A percentile compares a stretch with the other conserved stretches of the same genome.
Evolutionary conservation across 2,113 vertebrate genomes (phyloP).

Genomic region (Hippocampus zosterae): DNA sequence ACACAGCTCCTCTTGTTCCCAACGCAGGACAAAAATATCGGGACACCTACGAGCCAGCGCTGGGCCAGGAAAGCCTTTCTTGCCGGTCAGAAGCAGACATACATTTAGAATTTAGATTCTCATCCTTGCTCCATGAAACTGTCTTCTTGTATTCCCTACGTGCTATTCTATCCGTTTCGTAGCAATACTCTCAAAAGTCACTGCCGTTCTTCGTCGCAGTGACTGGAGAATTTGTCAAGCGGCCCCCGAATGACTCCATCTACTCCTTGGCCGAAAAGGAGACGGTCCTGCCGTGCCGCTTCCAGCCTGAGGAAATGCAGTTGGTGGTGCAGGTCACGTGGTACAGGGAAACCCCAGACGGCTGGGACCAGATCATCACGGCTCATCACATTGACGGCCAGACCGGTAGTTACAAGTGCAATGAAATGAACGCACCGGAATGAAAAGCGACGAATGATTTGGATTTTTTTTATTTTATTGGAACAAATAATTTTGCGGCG

Average conservation of each 20-base stretch:
- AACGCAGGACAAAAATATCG: no score
- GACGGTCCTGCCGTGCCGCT: constrained; percentile 62
- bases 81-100: no score
- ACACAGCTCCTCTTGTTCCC: not conserved
- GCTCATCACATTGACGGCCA: constrained; percentile 53
- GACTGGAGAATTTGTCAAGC: constrained; percentile 38
- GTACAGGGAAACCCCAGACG: constrained; percentile 36
- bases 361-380: constrained; percentile 62
- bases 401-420: constrained; percentile 43
- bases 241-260: constrained; percentile 10
- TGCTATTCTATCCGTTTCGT: not conserved
- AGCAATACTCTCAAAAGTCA: not conserved
- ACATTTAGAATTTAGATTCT: not conserved
- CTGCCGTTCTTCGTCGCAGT: constrained; percentile 20
- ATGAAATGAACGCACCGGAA: no score
- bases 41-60: not conserved
- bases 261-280: constrained; percentile 51
- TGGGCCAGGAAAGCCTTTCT: not conserved
- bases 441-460: no score
- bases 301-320: not conserved
- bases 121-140: no score
- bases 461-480: no score
- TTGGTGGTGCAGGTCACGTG: constrained; percentile 69
- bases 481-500: no score
- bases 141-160: no score